Base-by-base conservation (phyloP, 2,888 invertebrate species). In the Xanthostigma xanthostigma region DNA sequence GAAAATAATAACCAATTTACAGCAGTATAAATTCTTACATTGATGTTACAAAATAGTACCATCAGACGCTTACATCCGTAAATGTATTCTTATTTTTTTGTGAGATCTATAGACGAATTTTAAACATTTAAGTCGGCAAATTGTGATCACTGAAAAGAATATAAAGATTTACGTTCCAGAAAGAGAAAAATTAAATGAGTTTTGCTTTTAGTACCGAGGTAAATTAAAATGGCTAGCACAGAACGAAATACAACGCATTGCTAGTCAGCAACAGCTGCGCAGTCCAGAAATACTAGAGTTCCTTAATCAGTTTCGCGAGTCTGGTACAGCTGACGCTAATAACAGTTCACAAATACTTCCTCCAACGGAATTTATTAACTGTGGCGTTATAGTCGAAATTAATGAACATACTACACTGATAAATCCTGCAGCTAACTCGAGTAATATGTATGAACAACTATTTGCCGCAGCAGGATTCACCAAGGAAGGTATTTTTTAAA, bases 261-360 rank as follows among this genome's bases (percentile, higher is more conserved):
- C 51, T 41, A 46, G 49, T 2, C 54, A 47, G 41, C 57, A 59
- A 42, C 53, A 47, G 34, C 51, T 65, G 36, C 58, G 55, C 44
- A 60, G 61, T 45, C 62, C 64, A n/a, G 65, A 64, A 52, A 5
- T 65, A 8, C 14, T 63, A 4, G 61, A 61, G 42, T 55, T 56
- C 60, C 13, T 52, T 56, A n/a, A 51, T 54, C 2, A 13, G 35
- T 8, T 46, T 49, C 2, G 57, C 58, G 5, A 10, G 12, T 9
- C 37, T n/a, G 34, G 8, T 27, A 2, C 12, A 8, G 34, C 9
- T 33, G 42, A 34, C 33, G 27, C 33, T 5, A n/a, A 41, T 17
- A 17, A 17, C 17, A 17, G 41, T 34, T 3, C 11, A 13, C 11
- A 27, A 27, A 17, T 27, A 27, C 10, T 35, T 44, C 44, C 17